Evolutionary conservation across 2,797 vertebrate genomes (phyloP).

Genomic region (Rousettus madagascariensis): DNA sequence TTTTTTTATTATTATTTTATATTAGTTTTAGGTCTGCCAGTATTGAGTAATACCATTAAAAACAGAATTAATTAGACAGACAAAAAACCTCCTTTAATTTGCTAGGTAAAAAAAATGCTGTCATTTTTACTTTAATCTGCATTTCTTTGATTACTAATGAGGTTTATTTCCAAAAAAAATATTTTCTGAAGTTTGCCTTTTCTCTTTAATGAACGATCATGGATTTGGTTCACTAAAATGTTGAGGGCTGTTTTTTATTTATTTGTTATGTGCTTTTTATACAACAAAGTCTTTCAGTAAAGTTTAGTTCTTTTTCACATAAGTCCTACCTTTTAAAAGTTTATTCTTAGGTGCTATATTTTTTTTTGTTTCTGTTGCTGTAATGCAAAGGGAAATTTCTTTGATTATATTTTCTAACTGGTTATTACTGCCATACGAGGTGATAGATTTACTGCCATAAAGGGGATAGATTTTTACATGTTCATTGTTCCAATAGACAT

Average conservation of each 20-base stretch:
- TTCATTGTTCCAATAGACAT: not conserved
- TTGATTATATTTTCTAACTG: not conserved
- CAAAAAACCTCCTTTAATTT: not conserved
- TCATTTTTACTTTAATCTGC: slow-evolving; percentile 6
- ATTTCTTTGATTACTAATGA: slow-evolving; percentile 45
- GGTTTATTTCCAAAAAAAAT: not conserved
- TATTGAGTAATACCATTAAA: not conserved
- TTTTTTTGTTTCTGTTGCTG: not conserved
- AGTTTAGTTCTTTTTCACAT: not conserved
- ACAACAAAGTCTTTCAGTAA: not conserved
- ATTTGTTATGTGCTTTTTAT: not conserved
- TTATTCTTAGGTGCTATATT: not conserved
- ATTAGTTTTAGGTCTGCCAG: no score
- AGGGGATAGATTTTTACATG: not conserved
- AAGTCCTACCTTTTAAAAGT: not conserved
- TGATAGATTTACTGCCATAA: not conserved
- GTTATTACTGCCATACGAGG: not conserved
- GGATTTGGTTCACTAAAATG: not conserved
- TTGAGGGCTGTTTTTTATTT: not conserved
- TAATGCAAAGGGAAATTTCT: not conserved
- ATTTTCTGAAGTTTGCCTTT: not conserved
- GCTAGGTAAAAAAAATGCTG: not conserved
- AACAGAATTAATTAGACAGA: not conserved
- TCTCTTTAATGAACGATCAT: not conserved
- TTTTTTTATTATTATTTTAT: no score